These are phyloP conservation scores for Loxodonta africana DNA, from an alignment of 2,113 vertebrate species.

Conservation along the genomic window DNA sequence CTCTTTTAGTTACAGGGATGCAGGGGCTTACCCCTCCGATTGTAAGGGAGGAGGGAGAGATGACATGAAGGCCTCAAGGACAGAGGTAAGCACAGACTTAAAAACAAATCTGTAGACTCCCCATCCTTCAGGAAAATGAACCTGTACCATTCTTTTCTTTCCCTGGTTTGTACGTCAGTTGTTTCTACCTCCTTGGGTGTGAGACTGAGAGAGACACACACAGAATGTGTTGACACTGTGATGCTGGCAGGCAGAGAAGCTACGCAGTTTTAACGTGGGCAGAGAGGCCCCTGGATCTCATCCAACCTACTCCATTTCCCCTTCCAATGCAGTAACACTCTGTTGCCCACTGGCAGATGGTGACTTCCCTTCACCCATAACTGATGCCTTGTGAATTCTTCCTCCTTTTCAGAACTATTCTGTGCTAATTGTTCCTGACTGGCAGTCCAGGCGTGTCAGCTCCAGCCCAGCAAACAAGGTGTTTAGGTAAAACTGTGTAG, in stretches of 20 bases:
- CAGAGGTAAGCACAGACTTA: neutral
- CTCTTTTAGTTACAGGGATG: neutral
- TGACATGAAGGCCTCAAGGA: neutral
- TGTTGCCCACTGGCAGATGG: slow-evolving; percentile 69
- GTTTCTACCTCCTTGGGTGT: slow-evolving; percentile 64
- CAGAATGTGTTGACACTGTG: slow-evolving; percentile 67
- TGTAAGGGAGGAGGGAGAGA: neutral
- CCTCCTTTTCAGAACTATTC: slow-evolving; percentile 46
- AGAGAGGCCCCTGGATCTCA: slow-evolving; percentile 61
- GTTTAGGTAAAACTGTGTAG: slow-evolving; percentile 45
- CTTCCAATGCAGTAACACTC: slow-evolving; percentile 56
- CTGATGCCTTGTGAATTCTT: slow-evolving; percentile 45
- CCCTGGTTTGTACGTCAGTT: neutral
- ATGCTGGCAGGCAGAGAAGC: slow-evolving; percentile 69
- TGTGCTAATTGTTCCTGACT: slow-evolving; percentile 67
- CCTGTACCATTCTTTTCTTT: neutral
- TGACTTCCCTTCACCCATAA: slow-evolving; percentile 51
- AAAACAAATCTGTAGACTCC: neutral
- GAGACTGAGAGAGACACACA: slow-evolving; percentile 68
- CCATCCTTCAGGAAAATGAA: neutral
- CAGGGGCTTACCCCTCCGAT: neutral
- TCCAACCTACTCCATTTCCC: slow-evolving; percentile 57
- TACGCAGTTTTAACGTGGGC: slow-evolving; percentile 67
- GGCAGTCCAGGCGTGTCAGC: neutral
- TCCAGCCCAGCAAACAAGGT: slow-evolving; percentile 50